phyloP scores from a whole-genome alignment of 2,797 vertebrate species.

The Myotis planiceps region DNA sequence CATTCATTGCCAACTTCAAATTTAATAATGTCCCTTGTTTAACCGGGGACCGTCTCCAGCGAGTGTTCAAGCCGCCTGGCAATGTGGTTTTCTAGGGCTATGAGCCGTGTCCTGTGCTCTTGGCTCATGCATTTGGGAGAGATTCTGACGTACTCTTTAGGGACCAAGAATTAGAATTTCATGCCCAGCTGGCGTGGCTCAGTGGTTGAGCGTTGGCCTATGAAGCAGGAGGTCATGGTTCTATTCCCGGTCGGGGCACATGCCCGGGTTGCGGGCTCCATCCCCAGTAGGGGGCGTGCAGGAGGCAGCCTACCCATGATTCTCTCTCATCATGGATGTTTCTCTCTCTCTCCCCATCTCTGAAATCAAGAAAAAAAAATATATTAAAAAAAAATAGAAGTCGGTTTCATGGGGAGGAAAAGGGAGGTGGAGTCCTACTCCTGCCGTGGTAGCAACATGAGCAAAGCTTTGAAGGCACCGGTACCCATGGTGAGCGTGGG shows the following conservation, averaged over 20 bases:
- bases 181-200: not conserved
- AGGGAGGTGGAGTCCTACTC: not conserved
- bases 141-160: not conserved
- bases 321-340: too few species aligned
- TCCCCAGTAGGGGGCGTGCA: too few species aligned
- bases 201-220: too few species aligned
- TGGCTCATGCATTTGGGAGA: constrained; percentile 30
- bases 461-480: not conserved
- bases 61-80: not conserved
- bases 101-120: constrained; percentile 10
- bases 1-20: not conserved
- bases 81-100: constrained; percentile 34
- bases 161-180: not conserved
- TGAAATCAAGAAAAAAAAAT: too few species aligned
- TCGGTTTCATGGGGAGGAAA: not conserved
- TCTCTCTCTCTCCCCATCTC: too few species aligned
- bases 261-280: too few species aligned
- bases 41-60: constrained; percentile 18
- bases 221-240: too few species aligned
- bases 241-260: too few species aligned
- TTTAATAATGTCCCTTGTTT: constrained; percentile 59
- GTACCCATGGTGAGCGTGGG: not conserved
- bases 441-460: not conserved
- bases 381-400: not conserved
- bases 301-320: too few species aligned